Base-by-base conservation (phyloP, 2,797 vertebrate genomes). In the Ambastaia sidthimunki region DNA sequence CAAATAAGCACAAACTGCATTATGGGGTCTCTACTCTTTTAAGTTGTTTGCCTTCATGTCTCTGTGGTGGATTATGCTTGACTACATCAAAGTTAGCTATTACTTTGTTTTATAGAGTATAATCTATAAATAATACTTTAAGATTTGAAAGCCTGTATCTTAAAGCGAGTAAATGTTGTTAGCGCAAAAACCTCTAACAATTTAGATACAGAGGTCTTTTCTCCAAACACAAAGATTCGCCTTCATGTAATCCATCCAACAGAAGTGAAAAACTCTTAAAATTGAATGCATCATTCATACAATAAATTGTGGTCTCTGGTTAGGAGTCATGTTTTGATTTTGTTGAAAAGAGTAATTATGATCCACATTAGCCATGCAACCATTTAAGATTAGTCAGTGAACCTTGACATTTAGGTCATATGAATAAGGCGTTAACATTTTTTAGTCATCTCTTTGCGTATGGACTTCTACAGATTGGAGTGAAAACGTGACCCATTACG, bases 391-490 rank as follows among this genome's bases (percentile, higher is more conserved):
- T 63, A 70, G 67, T 54, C 80, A 76, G 62, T 71, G 82, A 76
- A 76, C 76, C 67, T 82, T 47, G 74, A 74, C 69, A 70, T 81
- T 83, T 41, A 76, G 71, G 50, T 77, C 87, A 84, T 90, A 93
- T 92, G 90, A 90, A 93, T 95, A 91, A 91, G 94, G 93, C 93
- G 91, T 94, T 93, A 94, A 63, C 59, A 73, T 55, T 16, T 34
- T 62, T 44, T 65, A 59, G 69, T 81, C 72, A 48, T 93, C 91
- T 94, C 92, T 80, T 89, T 89, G 86, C 90, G 60, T 74, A 44
- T 81, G 81, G 88, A 90, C 90, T 87, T 86, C 90, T 90, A 92
- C 90, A 85, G 86, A 90, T 91, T 89, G 73, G 90, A 88, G 89
- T 90, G 90, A 92, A 80, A 88, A 91, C 89, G 89, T 91, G 90